Conservation (phyloP, 2,113 vertebrate genomes). For the Forbesichthys agassizii region DNA sequence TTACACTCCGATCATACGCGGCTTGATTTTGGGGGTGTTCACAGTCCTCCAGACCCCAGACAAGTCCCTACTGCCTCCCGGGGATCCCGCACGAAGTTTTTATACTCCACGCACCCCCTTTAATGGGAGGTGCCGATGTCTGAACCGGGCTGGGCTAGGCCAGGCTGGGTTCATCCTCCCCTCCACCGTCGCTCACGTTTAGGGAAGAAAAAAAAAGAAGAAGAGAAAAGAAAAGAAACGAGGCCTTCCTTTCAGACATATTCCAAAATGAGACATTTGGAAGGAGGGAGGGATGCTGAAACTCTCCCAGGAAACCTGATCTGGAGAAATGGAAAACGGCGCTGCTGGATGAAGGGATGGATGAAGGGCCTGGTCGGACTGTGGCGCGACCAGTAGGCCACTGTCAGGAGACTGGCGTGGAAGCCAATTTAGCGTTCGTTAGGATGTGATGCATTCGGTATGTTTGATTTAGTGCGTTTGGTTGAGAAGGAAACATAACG, state of each 20-base stretch:
- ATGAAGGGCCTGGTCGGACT: constrained; percentile 5
- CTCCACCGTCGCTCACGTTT: constrained; percentile 75
- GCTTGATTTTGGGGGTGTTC: constrained; percentile 76
- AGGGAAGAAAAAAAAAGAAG: constrained; percentile 63
- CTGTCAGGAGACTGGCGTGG: constrained; percentile 20
- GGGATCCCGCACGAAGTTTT: constrained; percentile 78
- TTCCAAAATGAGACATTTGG: constrained; percentile 66
- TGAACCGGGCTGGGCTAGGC: constrained; percentile 68
- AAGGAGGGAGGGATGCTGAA: constrained; percentile 19
- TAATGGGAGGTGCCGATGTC: constrained; percentile 79
- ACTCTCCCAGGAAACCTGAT: constrained; percentile 40
- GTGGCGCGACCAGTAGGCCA: constrained; percentile 31
- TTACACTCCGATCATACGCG: constrained; percentile 97
- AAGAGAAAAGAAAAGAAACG: constrained; percentile 48
- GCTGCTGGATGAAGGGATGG: constrained; percentile 16
- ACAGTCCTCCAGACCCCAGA: constrained; percentile 92
- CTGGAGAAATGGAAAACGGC: constrained; percentile 63
- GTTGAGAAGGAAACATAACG: too few relatives aligned
- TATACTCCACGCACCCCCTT: constrained; percentile 78
- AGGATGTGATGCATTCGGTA: too few relatives aligned
- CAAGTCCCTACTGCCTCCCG: constrained; percentile 95
- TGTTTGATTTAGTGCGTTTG: too few relatives aligned
- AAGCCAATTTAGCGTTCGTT: too few relatives aligned
- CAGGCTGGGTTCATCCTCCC: constrained; percentile 62
- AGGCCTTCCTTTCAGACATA: constrained; percentile 81